Evolutionary conservation across 2,888 invertebrate species (phyloP), one percentile per base, ranked within the genome.

Genomic region (Dicycla oo): DNA sequence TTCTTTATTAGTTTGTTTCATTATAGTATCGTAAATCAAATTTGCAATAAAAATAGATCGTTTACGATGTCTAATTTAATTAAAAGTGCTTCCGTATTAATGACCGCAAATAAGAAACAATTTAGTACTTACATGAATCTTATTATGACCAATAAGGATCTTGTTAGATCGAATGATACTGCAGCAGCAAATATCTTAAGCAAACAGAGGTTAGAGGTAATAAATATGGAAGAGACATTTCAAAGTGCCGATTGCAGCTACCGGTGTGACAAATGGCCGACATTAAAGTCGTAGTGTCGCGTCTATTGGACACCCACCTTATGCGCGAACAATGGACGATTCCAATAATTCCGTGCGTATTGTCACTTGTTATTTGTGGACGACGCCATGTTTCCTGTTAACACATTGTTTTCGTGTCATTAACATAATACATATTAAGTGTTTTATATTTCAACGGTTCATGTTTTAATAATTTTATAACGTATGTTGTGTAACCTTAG

Each of bases 301-400:
- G 45, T 67, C 60, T 64, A 66, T 70, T 66, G 82, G 69, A 69
- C 40, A 75, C 75, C 56, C 40, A 75, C 73, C 73, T 78, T 78
- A 71, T 67, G 49, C 40, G 61, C 63, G 83, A 82, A 86, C 87
- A 85, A 85, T 86, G 78, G 73, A 56, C 45, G 58, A 82, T 80
- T 74, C 73, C 62, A 71, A 66, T 78, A 73, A 79, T 82, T 80
- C 75, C 51, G 64, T 73, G 61, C 66, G 63, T 73, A 82, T 73
- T 86, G 87, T 82, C 87, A 73, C 75, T 45, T 78, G 70, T 80
- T 69, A 77, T 81, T 78, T 81, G 68, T 81, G 69, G 43, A 65
- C 69, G 63, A 73, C 66, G 60, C 72, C 61, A 61, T 69, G 72
- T 75, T 78, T 84, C 84, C 84, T 85, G 82, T 78, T 78, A 71